Percentiles rank a stretch among this genome's conserved stretches.
Evolutionary conservation across 37 sponge, comb jelly and placozoan species (phyloP).

Genomic region (Lycopodina hypogea): DNA sequence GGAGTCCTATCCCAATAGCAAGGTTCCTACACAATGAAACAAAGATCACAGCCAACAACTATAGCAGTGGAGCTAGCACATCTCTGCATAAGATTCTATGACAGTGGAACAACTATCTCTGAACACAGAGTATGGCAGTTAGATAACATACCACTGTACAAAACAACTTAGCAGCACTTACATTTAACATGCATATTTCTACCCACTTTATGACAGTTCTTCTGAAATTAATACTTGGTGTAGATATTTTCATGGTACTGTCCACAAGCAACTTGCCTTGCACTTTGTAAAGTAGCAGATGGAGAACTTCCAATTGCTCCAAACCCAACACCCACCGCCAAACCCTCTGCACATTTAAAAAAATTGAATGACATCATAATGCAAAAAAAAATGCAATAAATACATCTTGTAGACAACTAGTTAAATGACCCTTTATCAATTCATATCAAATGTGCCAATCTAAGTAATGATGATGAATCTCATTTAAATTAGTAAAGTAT

Average conservation of each 20-base stretch:
- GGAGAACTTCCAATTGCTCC: conserved; percentile 85
- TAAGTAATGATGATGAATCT: too few species aligned
- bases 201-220: too few species aligned
- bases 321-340: conserved; percentile 98
- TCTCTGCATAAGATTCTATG: too few species aligned
- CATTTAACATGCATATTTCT: too few species aligned
- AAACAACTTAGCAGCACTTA: too few species aligned
- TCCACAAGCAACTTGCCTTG: conserved; percentile 73
- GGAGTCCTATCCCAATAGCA: conserved; percentile 93
- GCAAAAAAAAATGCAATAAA: neutral
- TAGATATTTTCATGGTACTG: too few species aligned
- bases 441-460: neutral
- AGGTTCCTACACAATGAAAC: conserved; percentile 56
- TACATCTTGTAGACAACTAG: neutral
- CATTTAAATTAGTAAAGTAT: too few species aligned
- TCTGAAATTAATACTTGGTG: too few species aligned
- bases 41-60: neutral
- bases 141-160: too few species aligned
- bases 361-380: neutral
- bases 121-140: too few species aligned
- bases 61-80: too few species aligned
- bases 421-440: neutral
- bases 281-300: conserved; percentile 80
- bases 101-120: too few species aligned
- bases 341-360: conserved; percentile 65